Evolutionary conservation across 2,113 vertebrate species (phyloP).

Genomic region (Phylloscopus trochilus): DNA sequence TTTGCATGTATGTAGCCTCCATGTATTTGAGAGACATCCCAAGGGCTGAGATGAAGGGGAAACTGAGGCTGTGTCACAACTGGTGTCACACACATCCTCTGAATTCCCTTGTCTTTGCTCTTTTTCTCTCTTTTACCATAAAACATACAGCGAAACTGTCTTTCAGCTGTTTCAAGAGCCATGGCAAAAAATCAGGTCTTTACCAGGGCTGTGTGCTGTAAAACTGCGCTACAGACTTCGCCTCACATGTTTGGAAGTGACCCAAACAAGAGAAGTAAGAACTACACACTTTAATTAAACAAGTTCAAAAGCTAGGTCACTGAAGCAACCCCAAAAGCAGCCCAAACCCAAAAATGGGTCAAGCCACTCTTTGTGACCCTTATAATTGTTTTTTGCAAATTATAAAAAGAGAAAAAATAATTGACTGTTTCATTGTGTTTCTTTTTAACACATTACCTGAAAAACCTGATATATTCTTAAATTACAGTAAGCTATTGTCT

Average conservation of each 20-base stretch:
- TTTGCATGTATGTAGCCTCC: neutral
- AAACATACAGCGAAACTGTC: neutral
- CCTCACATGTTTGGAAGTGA: neutral
- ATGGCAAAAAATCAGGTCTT: neutral
- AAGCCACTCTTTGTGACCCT: neutral
- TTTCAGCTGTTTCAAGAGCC: neutral
- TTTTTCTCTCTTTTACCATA: neutral
- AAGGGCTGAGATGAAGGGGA: fast-evolving
- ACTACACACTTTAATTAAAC: neutral
- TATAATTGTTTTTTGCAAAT: neutral
- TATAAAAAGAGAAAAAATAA: neutral
- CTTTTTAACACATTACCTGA: neutral
- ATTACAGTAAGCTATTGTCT: neutral
- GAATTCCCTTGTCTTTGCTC: neutral
- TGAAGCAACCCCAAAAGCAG: neutral
- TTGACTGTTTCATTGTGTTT: neutral
- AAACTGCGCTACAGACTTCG: neutral
- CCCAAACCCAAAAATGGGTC: neutral
- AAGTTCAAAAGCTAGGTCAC: neutral
- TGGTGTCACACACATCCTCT: neutral
- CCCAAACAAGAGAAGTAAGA: neutral
- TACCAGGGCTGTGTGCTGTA: neutral
- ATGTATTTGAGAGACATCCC: neutral
- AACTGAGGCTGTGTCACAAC: neutral
- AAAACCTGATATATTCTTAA: neutral